Evolutionary conservation across 1,140 invertebrate species (phyloP).

Genomic region (Drosophila pallidifrons): DNA sequence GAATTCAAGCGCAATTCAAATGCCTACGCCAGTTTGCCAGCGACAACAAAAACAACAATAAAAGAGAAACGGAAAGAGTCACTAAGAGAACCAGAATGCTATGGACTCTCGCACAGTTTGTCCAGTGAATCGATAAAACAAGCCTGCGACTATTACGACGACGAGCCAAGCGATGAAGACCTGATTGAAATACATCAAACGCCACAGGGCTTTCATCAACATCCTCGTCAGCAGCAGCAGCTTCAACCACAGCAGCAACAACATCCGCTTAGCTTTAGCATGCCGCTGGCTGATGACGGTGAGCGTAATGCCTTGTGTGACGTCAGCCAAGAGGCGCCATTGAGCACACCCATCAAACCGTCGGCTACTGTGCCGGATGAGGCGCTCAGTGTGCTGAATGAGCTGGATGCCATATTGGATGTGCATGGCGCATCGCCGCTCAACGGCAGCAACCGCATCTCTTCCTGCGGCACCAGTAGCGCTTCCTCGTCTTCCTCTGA

Average conservation of each 20-base stretch:
- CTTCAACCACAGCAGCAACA: slow-evolving; percentile 5
- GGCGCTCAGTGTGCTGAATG: slow-evolving; percentile 66
- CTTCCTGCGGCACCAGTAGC: neutral
- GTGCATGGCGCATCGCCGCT: slow-evolving; percentile 61
- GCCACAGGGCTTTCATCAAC: slow-evolving; percentile 59
- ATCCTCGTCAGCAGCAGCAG: slow-evolving; percentile 31
- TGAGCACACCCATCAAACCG: slow-evolving; percentile 67
- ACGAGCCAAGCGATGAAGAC: slow-evolving; percentile 77
- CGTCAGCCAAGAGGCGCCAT: slow-evolving; percentile 57
- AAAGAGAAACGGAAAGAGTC: slow-evolving; percentile 31
- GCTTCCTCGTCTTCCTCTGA: slow-evolving; percentile 31
- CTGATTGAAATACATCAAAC: slow-evolving; percentile 74
- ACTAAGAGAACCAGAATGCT: slow-evolving; percentile 56
- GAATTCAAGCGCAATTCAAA: slow-evolving; percentile 76
- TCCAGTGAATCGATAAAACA: slow-evolving; percentile 77
- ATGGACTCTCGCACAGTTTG: slow-evolving; percentile 75
- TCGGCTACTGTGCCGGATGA: slow-evolving; percentile 51
- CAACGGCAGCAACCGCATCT: slow-evolving; percentile 41
- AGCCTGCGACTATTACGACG: slow-evolving; percentile 73
- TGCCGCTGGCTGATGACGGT: slow-evolving; percentile 37
- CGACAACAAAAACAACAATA: slow-evolving; percentile 36
- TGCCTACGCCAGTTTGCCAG: slow-evolving; percentile 70
- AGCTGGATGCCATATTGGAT: slow-evolving; percentile 78
- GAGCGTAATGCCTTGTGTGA: slow-evolving; percentile 62
- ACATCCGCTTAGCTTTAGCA: slow-evolving; percentile 59